A percentile compares a stretch with the other conserved stretches of the same genome.
Evolutionary conservation across 2,113 vertebrate species (phyloP).

Genomic region (Crotophaga sulcirostris): DNA sequence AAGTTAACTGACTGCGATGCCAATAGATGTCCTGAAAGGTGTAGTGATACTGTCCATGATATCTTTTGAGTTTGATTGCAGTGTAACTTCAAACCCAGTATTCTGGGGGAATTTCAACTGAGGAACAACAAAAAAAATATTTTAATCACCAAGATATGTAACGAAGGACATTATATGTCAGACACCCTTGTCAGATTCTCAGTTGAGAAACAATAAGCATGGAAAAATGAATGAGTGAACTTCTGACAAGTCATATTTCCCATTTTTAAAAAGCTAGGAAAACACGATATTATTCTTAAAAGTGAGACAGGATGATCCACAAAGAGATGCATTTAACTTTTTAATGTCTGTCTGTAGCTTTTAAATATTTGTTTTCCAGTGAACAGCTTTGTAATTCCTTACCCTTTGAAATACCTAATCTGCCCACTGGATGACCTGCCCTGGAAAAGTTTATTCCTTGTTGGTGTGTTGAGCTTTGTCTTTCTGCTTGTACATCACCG

Average conservation of each 20-base stretch:
- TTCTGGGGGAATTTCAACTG: neutral
- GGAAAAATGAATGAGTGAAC: neutral
- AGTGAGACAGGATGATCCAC: neutral
- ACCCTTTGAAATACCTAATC: neutral
- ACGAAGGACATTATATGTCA: neutral
- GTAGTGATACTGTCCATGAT: neutral
- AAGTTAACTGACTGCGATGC: neutral
- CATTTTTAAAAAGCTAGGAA: neutral
- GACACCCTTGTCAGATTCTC: neutral
- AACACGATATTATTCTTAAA: neutral
- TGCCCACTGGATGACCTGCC: neutral
- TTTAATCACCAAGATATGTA: neutral
- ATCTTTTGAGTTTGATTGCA: neutral
- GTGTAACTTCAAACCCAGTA: neutral
- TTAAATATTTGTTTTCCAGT: neutral
- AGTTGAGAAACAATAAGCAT: neutral
- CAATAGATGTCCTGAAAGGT: neutral
- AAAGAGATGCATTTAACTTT: neutral
- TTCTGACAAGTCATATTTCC: neutral
- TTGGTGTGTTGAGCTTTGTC: neutral
- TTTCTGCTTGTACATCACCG: neutral
- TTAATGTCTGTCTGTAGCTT: neutral
- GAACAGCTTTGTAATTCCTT: neutral
- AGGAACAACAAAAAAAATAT: neutral
- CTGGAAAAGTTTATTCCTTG: neutral